A percentile compares a stretch with the other conserved stretches of the same genome.
phyloP scores from a whole-genome alignment of 2,113 vertebrate genomes.

The Burhinus bistriatus region DNA sequence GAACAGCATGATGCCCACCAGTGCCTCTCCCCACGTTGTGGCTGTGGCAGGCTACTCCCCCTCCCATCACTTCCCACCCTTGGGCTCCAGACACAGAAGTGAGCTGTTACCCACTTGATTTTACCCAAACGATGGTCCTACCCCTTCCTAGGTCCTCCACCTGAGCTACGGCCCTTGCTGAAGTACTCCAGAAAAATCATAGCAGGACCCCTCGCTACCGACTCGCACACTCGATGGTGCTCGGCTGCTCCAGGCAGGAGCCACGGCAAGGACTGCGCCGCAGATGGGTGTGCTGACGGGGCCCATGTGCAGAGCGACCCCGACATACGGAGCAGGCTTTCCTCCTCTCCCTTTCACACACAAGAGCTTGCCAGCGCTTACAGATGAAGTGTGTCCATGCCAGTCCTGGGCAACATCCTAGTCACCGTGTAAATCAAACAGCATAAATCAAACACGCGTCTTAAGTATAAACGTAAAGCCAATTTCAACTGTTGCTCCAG shows the following conservation, averaged over 20 bases:
- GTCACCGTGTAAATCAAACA: background rate
- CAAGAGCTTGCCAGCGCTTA: background rate
- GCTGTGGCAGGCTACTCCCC: background rate
- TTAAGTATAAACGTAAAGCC: background rate
- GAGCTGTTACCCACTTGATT: background rate
- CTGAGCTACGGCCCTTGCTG: background rate
- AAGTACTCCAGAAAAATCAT: background rate
- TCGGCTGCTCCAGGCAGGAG: background rate
- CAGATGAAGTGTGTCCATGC: accelerated
- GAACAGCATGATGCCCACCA: background rate
- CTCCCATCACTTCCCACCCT: background rate
- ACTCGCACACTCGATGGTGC: accelerated
- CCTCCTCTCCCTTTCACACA: background rate
- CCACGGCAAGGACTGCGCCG: background rate
- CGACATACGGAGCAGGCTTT: background rate
- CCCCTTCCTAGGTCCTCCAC: background rate
- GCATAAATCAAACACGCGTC: background rate
- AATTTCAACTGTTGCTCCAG: background rate
- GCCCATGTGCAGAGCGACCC: background rate
- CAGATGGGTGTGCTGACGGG: accelerated
- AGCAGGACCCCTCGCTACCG: no score
- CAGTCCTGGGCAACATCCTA: background rate
- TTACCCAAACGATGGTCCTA: background rate
- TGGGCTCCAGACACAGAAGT: background rate
- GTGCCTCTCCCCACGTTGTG: background rate